Evolutionary conservation across 1,140 invertebrate species (phyloP), one percentile per base, ranked within the genome.

Genomic region (Ridgeia piscesae): DNA sequence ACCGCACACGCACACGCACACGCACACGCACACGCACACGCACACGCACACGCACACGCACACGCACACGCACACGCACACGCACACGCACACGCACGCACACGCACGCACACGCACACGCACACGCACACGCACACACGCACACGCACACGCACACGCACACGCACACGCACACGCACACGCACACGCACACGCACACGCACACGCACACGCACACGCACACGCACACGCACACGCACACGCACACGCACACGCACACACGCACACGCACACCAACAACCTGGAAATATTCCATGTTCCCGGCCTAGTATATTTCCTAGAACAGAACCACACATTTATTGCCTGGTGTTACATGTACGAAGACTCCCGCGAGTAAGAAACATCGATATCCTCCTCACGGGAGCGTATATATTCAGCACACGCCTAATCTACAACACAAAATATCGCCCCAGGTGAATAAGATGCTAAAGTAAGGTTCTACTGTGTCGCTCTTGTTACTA

Each of bases 121-220:
- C n/a, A n/a, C n/a, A n/a, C n/a, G n/a, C n/a, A n/a, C n/a, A n/a
- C n/a, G n/a, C n/a, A n/a, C n/a, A n/a, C n/a, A n/a, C n/a, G n/a
- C n/a, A n/a, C n/a, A n/a, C n/a, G n/a, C n/a, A n/a, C n/a, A n/a
- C n/a, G n/a, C n/a, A n/a, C n/a, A n/a, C n/a, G n/a, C n/a, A n/a
- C n/a, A n/a, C n/a, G n/a, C n/a, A n/a, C n/a, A n/a, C n/a, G n/a
- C 42, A 42, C 42, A 42, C 42, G 11, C 11, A 42, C 90, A 91
- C 90, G 8, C 90, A 91, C 90, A 33, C 90, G 34, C 90, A 33
- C 90, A 91, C 90, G 34, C 90, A 33, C 90, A 91, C 90, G 34
- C 90, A 33, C 90, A 91, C 90, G 8, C 90, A 91, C 90, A 33
- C 90, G 34, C 90, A 91, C 90, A 91, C 90, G 8, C 90, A 91